Conservation (phyloP, 2,113 vertebrate species). For the Excalfactoria chinensis region DNA sequence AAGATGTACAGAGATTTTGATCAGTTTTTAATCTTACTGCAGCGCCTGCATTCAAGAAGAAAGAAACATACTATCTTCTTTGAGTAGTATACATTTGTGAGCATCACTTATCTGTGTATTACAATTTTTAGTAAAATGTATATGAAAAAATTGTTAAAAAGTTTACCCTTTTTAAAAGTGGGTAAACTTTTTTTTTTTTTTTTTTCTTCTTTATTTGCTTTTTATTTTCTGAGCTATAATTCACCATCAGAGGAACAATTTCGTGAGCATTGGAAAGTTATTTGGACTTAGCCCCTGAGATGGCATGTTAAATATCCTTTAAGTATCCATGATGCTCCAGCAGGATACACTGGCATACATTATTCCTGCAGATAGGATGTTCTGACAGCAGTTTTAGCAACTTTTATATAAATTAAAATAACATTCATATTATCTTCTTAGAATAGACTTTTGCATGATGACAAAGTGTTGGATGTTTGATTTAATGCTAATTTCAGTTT, state of each 20-base stretch:
- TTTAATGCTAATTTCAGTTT: neutral
- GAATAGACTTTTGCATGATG: neutral
- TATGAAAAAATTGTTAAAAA: neutral
- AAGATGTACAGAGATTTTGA: neutral
- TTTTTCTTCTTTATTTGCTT: too few relatives aligned
- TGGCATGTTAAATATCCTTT: neutral
- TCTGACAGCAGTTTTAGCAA: neutral
- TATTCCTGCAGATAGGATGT: neutral
- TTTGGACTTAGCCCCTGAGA: neutral
- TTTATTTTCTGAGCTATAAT: neutral
- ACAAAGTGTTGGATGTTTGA: neutral
- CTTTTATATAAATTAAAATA: neutral
- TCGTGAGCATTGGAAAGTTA: neutral
- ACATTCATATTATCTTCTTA: neutral
- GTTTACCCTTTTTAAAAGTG: neutral
- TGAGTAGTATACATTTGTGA: neutral
- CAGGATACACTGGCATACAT: neutral
- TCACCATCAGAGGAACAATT: neutral
- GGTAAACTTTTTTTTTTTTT: too few relatives aligned
- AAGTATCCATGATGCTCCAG: neutral
- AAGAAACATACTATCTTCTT: neutral
- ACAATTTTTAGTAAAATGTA: neutral
- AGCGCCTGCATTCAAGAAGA: neutral
- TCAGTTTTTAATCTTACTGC: neutral
- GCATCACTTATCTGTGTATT: neutral